Evolutionary conservation across 1,140 invertebrate genomes (phyloP).

Genomic region (Solenopsis fugax): DNA sequence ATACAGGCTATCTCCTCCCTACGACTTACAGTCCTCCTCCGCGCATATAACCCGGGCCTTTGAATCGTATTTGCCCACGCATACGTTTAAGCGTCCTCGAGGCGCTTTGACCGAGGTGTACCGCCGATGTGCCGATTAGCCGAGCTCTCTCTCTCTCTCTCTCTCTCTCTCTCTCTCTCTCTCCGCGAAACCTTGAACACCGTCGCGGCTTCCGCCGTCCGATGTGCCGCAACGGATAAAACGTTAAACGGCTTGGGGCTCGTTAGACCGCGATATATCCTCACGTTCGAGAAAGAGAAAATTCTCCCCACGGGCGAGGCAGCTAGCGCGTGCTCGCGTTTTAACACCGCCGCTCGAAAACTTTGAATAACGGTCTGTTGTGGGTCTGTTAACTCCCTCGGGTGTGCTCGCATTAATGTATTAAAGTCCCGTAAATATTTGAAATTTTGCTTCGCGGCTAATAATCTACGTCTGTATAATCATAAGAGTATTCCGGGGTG

Average conservation of each 20-base stretch:
- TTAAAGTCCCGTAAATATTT: slow-evolving; percentile 24
- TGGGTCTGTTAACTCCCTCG: not conserved
- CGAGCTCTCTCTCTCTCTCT: not conserved
- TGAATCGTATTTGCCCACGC: slow-evolving; percentile 53
- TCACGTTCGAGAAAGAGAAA: slow-evolving; percentile 10
- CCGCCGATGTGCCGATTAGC: slow-evolving; percentile 40
- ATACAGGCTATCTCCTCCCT: slow-evolving; percentile 25
- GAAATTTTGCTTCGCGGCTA: slow-evolving; percentile 7
- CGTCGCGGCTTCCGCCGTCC: slow-evolving; percentile 28
- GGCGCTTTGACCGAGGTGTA: slow-evolving; percentile 46
- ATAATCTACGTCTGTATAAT: slow-evolving; percentile 3
- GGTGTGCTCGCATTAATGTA: not conserved
- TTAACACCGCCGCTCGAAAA: slow-evolving; percentile 37
- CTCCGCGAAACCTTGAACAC: slow-evolving; percentile 19
- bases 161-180: too few relatives aligned
- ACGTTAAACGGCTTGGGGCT: slow-evolving; percentile 56
- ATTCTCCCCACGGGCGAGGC: not conserved
- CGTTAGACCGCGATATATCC: slow-evolving; percentile 51
- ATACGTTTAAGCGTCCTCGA: slow-evolving; percentile 35
- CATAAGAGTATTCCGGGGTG: not conserved
- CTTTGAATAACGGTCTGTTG: slow-evolving; percentile 47
- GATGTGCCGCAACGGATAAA: slow-evolving; percentile 25
- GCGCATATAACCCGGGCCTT: slow-evolving; percentile 24
- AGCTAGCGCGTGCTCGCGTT: not conserved
- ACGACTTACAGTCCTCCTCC: slow-evolving; percentile 32